phyloP scores from a whole-genome alignment of 2,797 vertebrate species.

The Alcedo quadribrachys region DNA sequence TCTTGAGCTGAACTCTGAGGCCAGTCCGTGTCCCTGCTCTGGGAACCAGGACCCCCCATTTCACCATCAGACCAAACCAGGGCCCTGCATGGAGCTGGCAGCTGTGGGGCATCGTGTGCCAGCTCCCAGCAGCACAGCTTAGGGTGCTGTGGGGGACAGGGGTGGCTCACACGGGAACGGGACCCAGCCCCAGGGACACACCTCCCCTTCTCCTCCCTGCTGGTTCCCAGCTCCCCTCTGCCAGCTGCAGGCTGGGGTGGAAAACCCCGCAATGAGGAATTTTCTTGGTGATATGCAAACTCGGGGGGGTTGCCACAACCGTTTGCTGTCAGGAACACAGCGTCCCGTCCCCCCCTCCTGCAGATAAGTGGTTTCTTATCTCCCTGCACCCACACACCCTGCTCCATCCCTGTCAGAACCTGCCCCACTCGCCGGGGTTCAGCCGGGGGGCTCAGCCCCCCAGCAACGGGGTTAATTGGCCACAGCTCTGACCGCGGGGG shows the following conservation, averaged over 20 bases:
- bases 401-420: not conserved
- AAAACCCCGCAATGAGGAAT: not conserved
- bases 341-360: not conserved
- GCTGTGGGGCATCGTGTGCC: rapidly evolving
- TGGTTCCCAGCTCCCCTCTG: not conserved
- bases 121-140: rapidly evolving
- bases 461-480: not conserved
- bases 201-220: too few species aligned
- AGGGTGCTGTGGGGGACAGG: rapidly evolving
- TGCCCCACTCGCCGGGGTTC: rapidly evolving
- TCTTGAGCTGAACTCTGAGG: not conserved
- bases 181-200: too few species aligned
- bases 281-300: not conserved
- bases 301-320: not conserved
- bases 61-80: not conserved
- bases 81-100: not conserved
- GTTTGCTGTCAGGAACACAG: not conserved
- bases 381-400: not conserved
- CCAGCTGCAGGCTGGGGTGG: not conserved
- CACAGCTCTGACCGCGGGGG: rapidly evolving
- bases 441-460: not conserved
- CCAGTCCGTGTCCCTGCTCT: rapidly evolving
- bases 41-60: not conserved
- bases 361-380: not conserved
- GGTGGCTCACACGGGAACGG: rapidly evolving